Base-by-base conservation (phyloP, 2,888 invertebrate genomes). In the Chymomyza caudatula region DNA sequence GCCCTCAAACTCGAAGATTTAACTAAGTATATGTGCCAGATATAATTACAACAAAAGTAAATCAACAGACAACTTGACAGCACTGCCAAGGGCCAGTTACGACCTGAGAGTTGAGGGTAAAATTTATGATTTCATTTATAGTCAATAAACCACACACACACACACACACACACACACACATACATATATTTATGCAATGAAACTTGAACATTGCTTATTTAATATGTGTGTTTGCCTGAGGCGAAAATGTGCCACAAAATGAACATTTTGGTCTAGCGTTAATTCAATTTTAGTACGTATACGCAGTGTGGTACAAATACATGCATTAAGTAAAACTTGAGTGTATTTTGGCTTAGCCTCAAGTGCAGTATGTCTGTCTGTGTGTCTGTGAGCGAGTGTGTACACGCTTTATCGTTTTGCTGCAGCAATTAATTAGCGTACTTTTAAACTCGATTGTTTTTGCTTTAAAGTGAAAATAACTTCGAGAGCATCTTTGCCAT, bases 201-300 rank as follows among this genome's bases (percentile, higher is more conserved):
- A 4, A 17, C 19, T 25, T 5, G 17, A 43, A 42, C 52, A 75
- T 80, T 37, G 29, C 29, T 37, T 77, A 75, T 77, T 78, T 76
- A 72, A 47, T 47, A 17, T 17, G 29, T 37, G 29, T 37, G 11
- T 72, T 44, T 66, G 22, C 23, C 68, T 49, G 17, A 66, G 78
- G 79, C 78, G 59, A 69, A 68, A 70, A 68, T 73, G 67, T 67
- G 72, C 63, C 74, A 63, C 64, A 69, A 67, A 72, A 67, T 78
- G 67, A 67, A 49, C 61, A 64, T 70, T 20, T 20, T 60, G 52
- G 44, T 3, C 67, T 65, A 68, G 67, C 69, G 69, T 78, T 81
- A 78, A 80, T 77, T 79, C 70, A 71, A 83, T 80, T 81, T 77
- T 77, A 78, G 78, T 81, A 75, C 78, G 69, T 67, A 84, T 81